Percentiles rank a stretch among this genome's conserved stretches.
phyloP scores from a whole-genome alignment of 2,113 vertebrate species.

The Xiphias gladius region DNA sequence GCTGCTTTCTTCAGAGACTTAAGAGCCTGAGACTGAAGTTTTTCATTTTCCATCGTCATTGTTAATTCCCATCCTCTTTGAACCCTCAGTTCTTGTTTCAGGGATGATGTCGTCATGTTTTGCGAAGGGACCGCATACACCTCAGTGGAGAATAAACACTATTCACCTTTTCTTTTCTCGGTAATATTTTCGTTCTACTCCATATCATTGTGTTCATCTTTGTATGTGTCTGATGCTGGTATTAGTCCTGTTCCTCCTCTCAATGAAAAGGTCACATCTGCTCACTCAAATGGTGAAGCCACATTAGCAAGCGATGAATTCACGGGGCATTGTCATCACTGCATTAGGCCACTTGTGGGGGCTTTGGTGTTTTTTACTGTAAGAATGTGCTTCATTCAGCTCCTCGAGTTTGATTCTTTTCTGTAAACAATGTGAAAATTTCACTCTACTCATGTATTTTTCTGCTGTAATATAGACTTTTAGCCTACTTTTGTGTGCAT shows the following conservation, averaged over 20 bases:
- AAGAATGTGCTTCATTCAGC: slow-evolving; percentile 37
- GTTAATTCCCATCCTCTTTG: slow-evolving; percentile 59
- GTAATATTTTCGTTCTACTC: slow-evolving; percentile 33
- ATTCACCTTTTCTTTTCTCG: slow-evolving; percentile 71
- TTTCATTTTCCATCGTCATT: slow-evolving; percentile 60
- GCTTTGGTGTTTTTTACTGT: slow-evolving; percentile 25
- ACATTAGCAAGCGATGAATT: slow-evolving; percentile 64
- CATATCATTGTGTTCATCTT: slow-evolving; percentile 69
- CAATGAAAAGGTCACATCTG: slow-evolving; percentile 38
- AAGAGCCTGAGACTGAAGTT: slow-evolving; percentile 71
- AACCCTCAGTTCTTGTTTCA: slow-evolving; percentile 77
- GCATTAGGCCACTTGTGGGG: slow-evolving; percentile 9
- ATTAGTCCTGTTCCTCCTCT: slow-evolving; percentile 46
- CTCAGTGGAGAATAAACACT: slow-evolving; percentile 79
- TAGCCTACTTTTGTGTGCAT: slow-evolving; percentile 58
- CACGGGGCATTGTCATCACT: slow-evolving; percentile 5
- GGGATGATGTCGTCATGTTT: slow-evolving; percentile 75
- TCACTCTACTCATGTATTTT: slow-evolving; percentile 56
- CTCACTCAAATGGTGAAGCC: slow-evolving; percentile 70
- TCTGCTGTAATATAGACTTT: slow-evolving; percentile 76
- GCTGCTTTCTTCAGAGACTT: slow-evolving; percentile 78
- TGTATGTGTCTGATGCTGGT: slow-evolving; percentile 70
- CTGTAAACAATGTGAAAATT: slow-evolving; percentile 72
- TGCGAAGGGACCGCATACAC: slow-evolving; percentile 78
- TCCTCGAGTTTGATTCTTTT: slow-evolving; percentile 52